These are phyloP conservation scores for Columba guinea DNA, from an alignment of 2,797 vertebrate genomes.

Conservation along the genomic window DNA sequence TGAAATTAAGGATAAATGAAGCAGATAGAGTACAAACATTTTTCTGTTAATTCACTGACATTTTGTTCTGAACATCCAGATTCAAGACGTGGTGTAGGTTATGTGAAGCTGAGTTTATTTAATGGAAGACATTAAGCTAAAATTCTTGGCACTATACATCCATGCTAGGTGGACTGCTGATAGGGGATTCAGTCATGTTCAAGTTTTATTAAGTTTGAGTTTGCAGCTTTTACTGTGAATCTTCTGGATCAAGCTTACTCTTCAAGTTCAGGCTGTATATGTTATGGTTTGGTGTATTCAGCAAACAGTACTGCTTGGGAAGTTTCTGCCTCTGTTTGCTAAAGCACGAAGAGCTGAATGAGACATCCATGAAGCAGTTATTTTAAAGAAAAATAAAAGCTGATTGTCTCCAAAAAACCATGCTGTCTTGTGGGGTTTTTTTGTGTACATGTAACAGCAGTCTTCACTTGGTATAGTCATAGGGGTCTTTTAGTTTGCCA, in stretches of 20 bases:
- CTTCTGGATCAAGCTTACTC: neutral
- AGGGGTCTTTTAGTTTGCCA: neutral
- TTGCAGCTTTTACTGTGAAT: neutral
- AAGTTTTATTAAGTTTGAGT: neutral
- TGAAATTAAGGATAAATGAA: neutral
- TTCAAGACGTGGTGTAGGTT: neutral
- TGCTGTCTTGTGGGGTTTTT: neutral
- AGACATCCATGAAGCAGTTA: neutral
- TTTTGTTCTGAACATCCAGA: neutral
- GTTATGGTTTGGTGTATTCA: neutral
- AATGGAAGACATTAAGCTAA: neutral
- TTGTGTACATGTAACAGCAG: neutral
- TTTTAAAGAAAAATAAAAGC: neutral
- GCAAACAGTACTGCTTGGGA: neutral
- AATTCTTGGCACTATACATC: neutral
- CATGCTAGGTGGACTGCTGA: neutral
- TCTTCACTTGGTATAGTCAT: neutral
- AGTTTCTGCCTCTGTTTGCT: neutral
- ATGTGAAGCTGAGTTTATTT: neutral
- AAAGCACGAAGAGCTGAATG: neutral
- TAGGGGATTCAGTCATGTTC: neutral
- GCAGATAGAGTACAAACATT: neutral
- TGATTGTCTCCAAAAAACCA: neutral
- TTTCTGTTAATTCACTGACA: neutral
- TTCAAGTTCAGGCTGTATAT: neutral